Evolutionary conservation across 2,113 vertebrate species (phyloP).

Genomic region (Sinocyclocheilus grahami): DNA sequence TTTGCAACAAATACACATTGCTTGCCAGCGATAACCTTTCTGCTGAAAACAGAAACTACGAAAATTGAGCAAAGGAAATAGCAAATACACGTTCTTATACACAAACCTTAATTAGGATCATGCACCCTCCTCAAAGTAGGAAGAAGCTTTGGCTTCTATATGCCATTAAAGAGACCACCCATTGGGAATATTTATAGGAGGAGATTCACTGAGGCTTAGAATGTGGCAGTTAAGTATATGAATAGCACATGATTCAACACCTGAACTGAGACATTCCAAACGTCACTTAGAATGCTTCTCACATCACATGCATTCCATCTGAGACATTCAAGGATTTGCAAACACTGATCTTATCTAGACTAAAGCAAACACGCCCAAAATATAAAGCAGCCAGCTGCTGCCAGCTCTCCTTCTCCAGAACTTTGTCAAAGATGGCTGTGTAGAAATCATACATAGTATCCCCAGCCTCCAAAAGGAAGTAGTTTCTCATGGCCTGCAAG

Average conservation of each 20-base stretch:
- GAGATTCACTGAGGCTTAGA: conserved; percentile 42
- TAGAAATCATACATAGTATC: too few relatives aligned
- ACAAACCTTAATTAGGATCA: conserved; percentile 15
- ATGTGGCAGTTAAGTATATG: conserved; percentile 38
- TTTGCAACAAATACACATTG: not conserved
- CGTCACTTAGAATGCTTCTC: conserved; percentile 19
- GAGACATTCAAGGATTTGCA: not conserved
- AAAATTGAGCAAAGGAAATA: not conserved
- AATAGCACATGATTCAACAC: conserved; percentile 20
- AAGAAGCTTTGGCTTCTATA: not conserved
- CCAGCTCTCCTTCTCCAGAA: too few relatives aligned
- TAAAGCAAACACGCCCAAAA: not conserved
- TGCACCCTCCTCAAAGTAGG: not conserved
- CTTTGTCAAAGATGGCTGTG: too few relatives aligned
- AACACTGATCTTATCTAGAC: not conserved
- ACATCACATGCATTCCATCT: not conserved
- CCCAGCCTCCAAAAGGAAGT: too few relatives aligned
- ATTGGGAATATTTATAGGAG: conserved; percentile 48
- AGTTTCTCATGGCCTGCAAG: too few relatives aligned
- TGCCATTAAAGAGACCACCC: conserved; percentile 41
- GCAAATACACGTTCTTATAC: not conserved
- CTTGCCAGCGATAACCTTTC: not conserved
- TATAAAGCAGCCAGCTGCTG: too few relatives aligned
- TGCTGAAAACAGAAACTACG: not conserved
- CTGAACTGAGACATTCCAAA: conserved; percentile 52